phyloP scores from a whole-genome alignment of 2,888 invertebrate genomes.

The Podotricha telesiphe region DNA sequence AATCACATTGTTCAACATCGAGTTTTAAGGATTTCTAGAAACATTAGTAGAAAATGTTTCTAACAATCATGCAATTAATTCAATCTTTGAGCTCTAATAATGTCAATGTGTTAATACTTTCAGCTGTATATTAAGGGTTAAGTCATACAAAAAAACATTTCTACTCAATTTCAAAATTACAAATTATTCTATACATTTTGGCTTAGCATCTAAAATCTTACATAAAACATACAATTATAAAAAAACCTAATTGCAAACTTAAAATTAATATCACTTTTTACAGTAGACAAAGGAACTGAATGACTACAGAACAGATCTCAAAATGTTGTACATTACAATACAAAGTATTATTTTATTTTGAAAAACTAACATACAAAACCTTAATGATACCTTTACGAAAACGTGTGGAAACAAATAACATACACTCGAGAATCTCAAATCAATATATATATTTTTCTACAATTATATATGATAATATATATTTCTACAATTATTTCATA shows the following conservation, averaged over 20 bases:
- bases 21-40: neutral
- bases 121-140: conserved; percentile 1
- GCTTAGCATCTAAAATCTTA: conserved; percentile 37
- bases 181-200: conserved; percentile 31
- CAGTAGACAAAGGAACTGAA: conserved; percentile 75
- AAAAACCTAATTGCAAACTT: conserved; percentile 60
- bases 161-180: conserved; percentile 27
- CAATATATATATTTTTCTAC: no score
- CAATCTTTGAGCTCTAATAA: conserved; percentile 23
- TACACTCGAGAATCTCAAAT: neutral
- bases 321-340: conserved; percentile 42
- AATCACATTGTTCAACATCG: conserved; percentile 18
- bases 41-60: neutral
- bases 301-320: conserved; percentile 58
- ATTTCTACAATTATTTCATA: neutral
- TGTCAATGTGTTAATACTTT: conserved; percentile 27
- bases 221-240: conserved; percentile 36
- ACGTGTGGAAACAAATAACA: neutral
- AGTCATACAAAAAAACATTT: conserved; percentile 7
- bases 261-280: conserved; percentile 78
- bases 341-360: conserved; percentile 2
- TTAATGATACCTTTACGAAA: conserved; percentile 4
- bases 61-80: conserved; percentile 1
- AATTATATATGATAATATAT: no score
- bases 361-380: conserved; percentile 7